A percentile compares a stretch with the other conserved stretches of the same genome.
Conservation (phyloP, 37 sponge, comb jelly and placozoan genomes). For the Theonella swinhoei region DNA sequence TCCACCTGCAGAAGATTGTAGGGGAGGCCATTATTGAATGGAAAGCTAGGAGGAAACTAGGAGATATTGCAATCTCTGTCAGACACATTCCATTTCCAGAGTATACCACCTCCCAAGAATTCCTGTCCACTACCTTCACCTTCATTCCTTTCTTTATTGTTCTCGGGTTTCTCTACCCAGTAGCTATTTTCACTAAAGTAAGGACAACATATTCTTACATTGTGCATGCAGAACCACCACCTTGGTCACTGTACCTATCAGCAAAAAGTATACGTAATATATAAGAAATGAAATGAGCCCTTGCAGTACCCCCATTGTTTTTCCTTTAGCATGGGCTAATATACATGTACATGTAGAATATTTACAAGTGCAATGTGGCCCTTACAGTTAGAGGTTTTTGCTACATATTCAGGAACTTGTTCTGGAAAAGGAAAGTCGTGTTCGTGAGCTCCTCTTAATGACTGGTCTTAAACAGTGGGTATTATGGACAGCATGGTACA, state of each 20-base stretch:
- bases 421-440: slow-evolving; percentile 75
- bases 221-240: too few relatives aligned
- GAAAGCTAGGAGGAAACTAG: slow-evolving; percentile 21
- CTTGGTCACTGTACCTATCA: too few relatives aligned
- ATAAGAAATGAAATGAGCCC: too few relatives aligned
- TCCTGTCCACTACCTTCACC: slow-evolving; percentile 28
- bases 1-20: slow-evolving; percentile 76
- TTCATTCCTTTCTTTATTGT: slow-evolving; percentile 86
- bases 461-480: slow-evolving; percentile 86
- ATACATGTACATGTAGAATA: background rate
- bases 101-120: slow-evolving; percentile 16
- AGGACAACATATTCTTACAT: too few relatives aligned
- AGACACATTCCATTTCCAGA: background rate
- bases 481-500: slow-evolving; percentile 85
- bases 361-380: background rate
- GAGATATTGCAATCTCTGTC: slow-evolving; percentile 6
- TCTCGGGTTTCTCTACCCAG: slow-evolving; percentile 86
- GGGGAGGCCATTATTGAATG: slow-evolving; percentile 64
- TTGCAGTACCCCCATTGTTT: too few relatives aligned
- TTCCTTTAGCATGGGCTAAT: too few relatives aligned
- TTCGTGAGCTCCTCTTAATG: slow-evolving; percentile 95
- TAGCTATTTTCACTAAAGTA: slow-evolving; percentile 72
- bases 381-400: background rate
- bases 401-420: slow-evolving; percentile 58
- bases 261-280: too few relatives aligned